Evolutionary conservation across 2,888 invertebrate genomes (phyloP).

Genomic region (Trilocha varians): DNA sequence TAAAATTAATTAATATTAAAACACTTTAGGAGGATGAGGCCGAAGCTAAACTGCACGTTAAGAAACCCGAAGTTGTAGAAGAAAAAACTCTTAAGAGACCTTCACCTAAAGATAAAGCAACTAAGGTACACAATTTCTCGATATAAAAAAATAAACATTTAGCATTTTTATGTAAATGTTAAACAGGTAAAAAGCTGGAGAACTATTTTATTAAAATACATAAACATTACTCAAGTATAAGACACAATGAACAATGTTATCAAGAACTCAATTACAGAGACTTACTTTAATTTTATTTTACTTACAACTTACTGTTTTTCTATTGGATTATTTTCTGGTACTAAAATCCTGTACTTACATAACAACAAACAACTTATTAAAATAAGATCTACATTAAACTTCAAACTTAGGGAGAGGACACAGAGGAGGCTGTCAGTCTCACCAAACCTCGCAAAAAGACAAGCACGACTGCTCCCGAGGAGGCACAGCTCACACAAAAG

Average conservation of each 20-base stretch:
- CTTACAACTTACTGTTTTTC: too few species aligned
- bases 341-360: too few species aligned
- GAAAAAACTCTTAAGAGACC: slow-evolving; percentile 62
- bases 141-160: slow-evolving; percentile 5
- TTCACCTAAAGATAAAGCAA: slow-evolving; percentile 41
- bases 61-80: slow-evolving; percentile 63
- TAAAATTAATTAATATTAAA: slow-evolving; percentile 10
- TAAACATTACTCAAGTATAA: too few species aligned
- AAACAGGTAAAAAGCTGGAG: too few species aligned
- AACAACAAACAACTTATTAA: too few species aligned
- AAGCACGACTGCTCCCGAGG: slow-evolving; percentile 66
- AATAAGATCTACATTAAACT: too few species aligned
- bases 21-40: slow-evolving; percentile 52
- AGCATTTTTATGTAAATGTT: too few species aligned
- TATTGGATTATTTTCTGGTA: too few species aligned
- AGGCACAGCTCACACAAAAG: slow-evolving; percentile 66
- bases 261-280: too few species aligned
- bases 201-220: too few species aligned
- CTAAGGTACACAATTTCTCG: slow-evolving; percentile 34
- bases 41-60: slow-evolving; percentile 61
- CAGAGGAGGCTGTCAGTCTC: slow-evolving; percentile 65
- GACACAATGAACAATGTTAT: too few species aligned
- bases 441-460: slow-evolving; percentile 64
- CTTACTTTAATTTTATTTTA: too few species aligned
- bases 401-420: slow-evolving; percentile 52